Conservation (phyloP, 2,888 invertebrate species). For the Tanytarsus gracilentus region DNA sequence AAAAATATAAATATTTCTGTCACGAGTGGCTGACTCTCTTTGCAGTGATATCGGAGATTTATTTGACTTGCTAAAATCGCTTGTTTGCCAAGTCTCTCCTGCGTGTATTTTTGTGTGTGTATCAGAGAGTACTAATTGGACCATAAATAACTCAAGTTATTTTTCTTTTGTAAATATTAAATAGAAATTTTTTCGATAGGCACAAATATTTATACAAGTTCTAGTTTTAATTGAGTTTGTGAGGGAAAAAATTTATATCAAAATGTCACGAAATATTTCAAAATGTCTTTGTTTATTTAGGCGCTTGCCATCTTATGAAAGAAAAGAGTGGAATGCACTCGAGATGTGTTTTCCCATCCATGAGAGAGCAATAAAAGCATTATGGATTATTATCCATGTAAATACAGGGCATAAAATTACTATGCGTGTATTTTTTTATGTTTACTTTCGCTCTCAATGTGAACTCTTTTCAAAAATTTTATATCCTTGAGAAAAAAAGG, state of each 20-base stretch:
- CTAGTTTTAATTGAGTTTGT: neutral
- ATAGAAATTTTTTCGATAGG: neutral
- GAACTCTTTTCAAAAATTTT: neutral
- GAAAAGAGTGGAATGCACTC: neutral
- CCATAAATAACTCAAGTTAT: constrained; percentile 12
- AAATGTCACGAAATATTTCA: neutral
- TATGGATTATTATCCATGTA: neutral
- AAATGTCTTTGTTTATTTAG: too few species aligned
- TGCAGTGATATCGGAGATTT: too few species aligned
- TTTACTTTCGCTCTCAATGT: neutral
- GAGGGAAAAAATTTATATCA: neutral
- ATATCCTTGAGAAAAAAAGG: neutral
- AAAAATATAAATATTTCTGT: too few species aligned
- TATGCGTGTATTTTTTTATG: constrained; percentile 12
- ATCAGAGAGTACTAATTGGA: constrained; percentile 12
- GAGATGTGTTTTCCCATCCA: neutral
- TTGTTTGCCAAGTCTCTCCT: neutral
- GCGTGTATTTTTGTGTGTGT: neutral
- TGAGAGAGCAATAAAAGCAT: neutral
- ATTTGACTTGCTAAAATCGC: neutral
- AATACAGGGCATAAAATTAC: constrained; percentile 16
- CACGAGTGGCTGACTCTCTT: too few species aligned
- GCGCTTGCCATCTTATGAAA: neutral
- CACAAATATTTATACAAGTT: neutral
- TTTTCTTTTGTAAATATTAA: constrained; percentile 12